Base-by-base conservation (phyloP, 2,888 invertebrate species). In the Hyposoter dolosus region DNA sequence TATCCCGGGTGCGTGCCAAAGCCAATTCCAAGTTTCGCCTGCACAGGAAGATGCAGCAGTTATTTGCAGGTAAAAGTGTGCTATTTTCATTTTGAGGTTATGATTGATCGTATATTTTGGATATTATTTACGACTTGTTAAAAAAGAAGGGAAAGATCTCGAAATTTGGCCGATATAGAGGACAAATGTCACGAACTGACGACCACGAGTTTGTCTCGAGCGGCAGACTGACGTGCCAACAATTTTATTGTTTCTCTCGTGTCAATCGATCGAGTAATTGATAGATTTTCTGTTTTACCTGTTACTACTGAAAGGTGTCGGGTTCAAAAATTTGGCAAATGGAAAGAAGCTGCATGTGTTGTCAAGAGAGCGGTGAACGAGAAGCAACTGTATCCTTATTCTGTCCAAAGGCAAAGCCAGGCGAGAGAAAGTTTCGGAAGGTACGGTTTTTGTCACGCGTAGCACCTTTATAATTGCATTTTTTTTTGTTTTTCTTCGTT, bases 281-380 rank as follows among this genome's bases (percentile, higher is more conserved):
- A 77, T 69, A 17, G 28, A 50, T 53, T 77, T 72, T 68, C 23
- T 68, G 79, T 79, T 74, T 53, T 89, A 90, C 89, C 88, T 91
- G 82, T 89, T 87, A 88, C 91, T 87, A 88, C 91, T 92, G 80
- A 43, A 87, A 98, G 98, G 98, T 98, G 9, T 98, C 98, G 50
- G 98, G 98, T 7, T 98, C 98, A 90, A 98, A 98, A 95, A 97
- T 98, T 93, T 98, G 98, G 98, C 98, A 98, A 95, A 98, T 98
- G 97, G 98, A 98, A 94, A 95, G 98, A 43, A 98, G 98, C 0
- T 98, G 98, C 93, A 98, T 98, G 96, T 99, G 98, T 93, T 99
- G 98, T 93, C 98, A 98, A 94, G 98, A 98, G 93, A 98, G 98
- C 89, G 98, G 98, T 3, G 98, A 98, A 94, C 95, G 98, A 88